A percentile compares a stretch with the other conserved stretches of the same genome.
Evolutionary conservation across 2,888 invertebrate species (phyloP).

Genomic region (Thymelicus sylvestris): DNA sequence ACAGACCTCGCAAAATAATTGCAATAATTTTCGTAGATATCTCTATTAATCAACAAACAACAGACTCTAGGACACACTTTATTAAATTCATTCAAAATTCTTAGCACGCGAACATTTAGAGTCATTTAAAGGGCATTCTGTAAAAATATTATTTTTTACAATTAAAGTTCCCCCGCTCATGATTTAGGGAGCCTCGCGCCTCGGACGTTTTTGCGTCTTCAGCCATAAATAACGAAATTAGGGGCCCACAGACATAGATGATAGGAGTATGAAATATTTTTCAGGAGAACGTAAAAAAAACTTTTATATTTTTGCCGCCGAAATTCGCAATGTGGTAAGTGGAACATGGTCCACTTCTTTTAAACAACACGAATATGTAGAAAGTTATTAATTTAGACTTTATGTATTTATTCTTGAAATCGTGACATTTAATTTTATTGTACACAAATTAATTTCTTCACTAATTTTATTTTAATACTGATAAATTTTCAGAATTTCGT

Average conservation of each 20-base stretch:
- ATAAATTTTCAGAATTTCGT: not conserved
- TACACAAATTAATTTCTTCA: too few species aligned
- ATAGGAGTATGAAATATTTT: slow-evolving; percentile 17
- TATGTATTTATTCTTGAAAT: too few species aligned
- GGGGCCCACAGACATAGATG: slow-evolving; percentile 47
- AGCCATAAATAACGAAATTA: slow-evolving; percentile 71
- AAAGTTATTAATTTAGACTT: too few species aligned
- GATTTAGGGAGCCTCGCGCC: slow-evolving; percentile 61
- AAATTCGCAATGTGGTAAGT: not conserved
- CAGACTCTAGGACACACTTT: slow-evolving; percentile 42
- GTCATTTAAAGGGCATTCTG: slow-evolving; percentile 58
- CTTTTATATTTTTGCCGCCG: not conserved
- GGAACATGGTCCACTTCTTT: too few species aligned
- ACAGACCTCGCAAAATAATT: not conserved
- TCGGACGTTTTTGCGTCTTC: slow-evolving; percentile 62
- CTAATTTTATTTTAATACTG: too few species aligned
- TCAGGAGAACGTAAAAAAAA: not conserved
- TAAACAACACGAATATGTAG: too few species aligned
- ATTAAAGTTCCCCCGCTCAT: slow-evolving; percentile 61
- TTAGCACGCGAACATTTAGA: slow-evolving; percentile 57
- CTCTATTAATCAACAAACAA: slow-evolving; percentile 41
- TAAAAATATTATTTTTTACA: slow-evolving; percentile 71
- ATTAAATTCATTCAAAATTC: slow-evolving; percentile 60
- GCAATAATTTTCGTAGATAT: slow-evolving; percentile 8
- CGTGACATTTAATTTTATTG: too few species aligned